Percentiles rank a stretch among this genome's conserved stretches.
Conservation (phyloP, 2,888 invertebrate species). For the Lamellibrachia columna region DNA sequence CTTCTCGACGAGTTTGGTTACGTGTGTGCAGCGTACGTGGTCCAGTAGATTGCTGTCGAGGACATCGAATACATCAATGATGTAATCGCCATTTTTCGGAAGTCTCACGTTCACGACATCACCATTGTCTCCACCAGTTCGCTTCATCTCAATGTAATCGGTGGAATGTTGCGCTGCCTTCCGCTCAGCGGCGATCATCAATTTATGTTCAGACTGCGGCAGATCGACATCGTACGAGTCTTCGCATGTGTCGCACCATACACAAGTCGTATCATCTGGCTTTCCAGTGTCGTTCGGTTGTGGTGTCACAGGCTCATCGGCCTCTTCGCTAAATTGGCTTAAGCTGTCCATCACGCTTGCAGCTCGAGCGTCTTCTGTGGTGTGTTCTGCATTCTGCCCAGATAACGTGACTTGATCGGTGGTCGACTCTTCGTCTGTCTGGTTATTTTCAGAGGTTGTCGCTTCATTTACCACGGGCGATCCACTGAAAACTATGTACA, state of each 20-base stretch:
- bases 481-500: too few species aligned
- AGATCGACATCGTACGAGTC: not conserved
- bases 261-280: not conserved
- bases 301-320: too few species aligned
- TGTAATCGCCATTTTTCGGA: not conserved
- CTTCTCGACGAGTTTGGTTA: not conserved
- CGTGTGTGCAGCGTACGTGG: not conserved
- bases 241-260: not conserved
- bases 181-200: not conserved
- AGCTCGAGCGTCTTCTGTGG: too few species aligned
- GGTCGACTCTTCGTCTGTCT: not conserved
- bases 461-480: too few species aligned
- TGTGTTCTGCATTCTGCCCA: too few species aligned
- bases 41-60: not conserved
- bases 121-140: not conserved
- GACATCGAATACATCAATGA: not conserved
- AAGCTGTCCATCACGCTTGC: too few species aligned
- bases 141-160: not conserved
- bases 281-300: too few species aligned
- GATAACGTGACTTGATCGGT: too few species aligned
- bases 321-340: too few species aligned
- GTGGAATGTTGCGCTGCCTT: not conserved
- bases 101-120: not conserved
- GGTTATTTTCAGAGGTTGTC: constrained; percentile 34
- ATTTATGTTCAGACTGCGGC: not conserved